phyloP scores from a whole-genome alignment of 1,140 invertebrate genomes.

The Heliothis subflexa region DNA sequence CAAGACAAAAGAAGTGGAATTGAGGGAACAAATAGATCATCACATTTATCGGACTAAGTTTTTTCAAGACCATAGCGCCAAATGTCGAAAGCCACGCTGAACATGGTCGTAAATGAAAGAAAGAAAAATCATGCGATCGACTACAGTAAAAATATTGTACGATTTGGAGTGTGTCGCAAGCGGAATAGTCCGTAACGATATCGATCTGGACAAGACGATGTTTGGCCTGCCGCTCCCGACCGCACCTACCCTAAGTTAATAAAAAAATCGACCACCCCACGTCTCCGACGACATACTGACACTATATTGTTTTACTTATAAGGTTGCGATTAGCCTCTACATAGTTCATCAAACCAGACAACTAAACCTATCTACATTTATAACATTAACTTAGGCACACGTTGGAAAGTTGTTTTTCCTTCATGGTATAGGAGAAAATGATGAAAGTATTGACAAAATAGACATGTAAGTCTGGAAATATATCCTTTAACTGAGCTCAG shows the following conservation, averaged over 20 bases:
- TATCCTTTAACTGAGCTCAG: too few relatives aligned
- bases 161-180: slow-evolving; percentile 53
- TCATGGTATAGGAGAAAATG: background rate
- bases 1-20: background rate
- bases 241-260: slow-evolving; percentile 81
- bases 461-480: background rate
- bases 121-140: slow-evolving; percentile 5
- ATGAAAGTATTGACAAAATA: background rate
- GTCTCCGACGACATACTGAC: slow-evolving; percentile 62
- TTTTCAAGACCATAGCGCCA: too few relatives aligned
- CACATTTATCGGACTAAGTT: too few relatives aligned
- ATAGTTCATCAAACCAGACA: background rate
- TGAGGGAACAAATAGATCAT: too few relatives aligned
- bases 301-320: slow-evolving; percentile 47
- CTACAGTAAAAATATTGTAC: slow-evolving; percentile 26
- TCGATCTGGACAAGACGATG: slow-evolving; percentile 77
- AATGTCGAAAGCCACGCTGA: background rate
- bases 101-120: background rate
- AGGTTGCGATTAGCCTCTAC: slow-evolving; percentile 6
- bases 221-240: slow-evolving; percentile 78
- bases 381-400: background rate
- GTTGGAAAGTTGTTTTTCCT: slow-evolving; percentile 14
- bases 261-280: slow-evolving; percentile 78
- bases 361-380: background rate
- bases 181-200: slow-evolving; percentile 75